Evolutionary conservation across 2,888 invertebrate genomes (phyloP).

Genomic region (Drosophila macrospina): DNA sequence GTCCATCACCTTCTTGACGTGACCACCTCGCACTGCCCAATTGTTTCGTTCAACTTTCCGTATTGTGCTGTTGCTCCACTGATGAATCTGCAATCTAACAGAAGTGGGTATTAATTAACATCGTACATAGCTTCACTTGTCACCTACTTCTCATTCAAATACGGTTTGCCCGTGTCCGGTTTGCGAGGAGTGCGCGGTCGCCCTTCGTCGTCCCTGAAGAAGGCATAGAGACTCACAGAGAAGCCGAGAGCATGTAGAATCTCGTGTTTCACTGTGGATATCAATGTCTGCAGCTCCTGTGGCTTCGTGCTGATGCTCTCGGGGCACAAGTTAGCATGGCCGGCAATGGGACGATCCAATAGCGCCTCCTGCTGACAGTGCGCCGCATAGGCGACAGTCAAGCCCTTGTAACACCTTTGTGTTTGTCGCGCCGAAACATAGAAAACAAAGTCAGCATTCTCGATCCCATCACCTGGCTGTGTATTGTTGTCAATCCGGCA

Average conservation of each 20-base stretch:
- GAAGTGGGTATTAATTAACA: neutral
- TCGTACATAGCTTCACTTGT: neutral
- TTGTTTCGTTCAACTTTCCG: conserved; percentile 89
- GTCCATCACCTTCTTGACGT: conserved; percentile 90
- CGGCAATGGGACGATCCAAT: conserved; percentile 98
- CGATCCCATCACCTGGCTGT: conserved; percentile 89
- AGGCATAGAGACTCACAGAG: conserved; percentile 98
- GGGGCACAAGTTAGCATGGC: conserved; percentile 99
- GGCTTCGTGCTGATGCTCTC: conserved; percentile 95
- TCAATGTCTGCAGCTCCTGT: conserved; percentile 94
- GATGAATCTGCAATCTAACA: conserved; percentile 93
- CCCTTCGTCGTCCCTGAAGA: conserved; percentile 94
- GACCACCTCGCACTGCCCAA: conserved; percentile 93
- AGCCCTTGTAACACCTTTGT: conserved; percentile 94
- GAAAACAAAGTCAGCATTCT: conserved; percentile 96
- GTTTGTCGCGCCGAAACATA: conserved; percentile 98
- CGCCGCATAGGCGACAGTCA: conserved; percentile 98
- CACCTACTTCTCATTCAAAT: conserved; percentile 93
- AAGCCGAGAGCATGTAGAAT: conserved; percentile 99
- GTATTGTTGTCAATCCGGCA: conserved; percentile 88
- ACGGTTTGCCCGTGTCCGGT: conserved; percentile 94
- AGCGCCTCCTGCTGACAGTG: conserved; percentile 98
- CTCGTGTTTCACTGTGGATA: conserved; percentile 99
- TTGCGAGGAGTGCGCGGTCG: conserved; percentile 93
- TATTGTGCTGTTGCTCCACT: conserved; percentile 97